Conservation (phyloP, 2,113 vertebrate species). For the Aldabrachelys gigantea region DNA sequence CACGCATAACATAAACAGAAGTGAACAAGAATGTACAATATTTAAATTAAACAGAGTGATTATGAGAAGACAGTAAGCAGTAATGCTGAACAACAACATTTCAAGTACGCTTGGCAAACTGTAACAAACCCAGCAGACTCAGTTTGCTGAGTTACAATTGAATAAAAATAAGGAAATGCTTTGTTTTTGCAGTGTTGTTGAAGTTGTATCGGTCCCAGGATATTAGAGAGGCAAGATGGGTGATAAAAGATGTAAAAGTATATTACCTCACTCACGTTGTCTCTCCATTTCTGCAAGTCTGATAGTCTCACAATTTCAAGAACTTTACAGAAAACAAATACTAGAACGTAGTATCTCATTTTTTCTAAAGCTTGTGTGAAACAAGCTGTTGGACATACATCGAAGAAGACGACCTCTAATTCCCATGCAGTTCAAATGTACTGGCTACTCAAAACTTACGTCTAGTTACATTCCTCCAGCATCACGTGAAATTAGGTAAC, state of each 20-base stretch:
- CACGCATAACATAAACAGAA: neutral
- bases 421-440: neutral
- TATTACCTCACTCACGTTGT: too few relatives aligned
- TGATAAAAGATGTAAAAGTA: too few relatives aligned
- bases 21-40: neutral
- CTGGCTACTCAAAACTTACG: neutral
- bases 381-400: neutral
- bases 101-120: neutral
- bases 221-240: too few relatives aligned
- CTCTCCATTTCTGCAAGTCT: neutral
- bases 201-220: too few relatives aligned
- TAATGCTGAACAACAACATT: neutral
- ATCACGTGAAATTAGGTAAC: neutral
- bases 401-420: neutral
- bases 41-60: neutral
- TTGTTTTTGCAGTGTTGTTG: neutral
- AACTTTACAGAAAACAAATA: conserved; percentile 30
- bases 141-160: neutral
- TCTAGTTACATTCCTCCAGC: neutral
- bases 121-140: neutral
- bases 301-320: conserved; percentile 26
- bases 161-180: conserved; percentile 43
- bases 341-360: conserved; percentile 48
- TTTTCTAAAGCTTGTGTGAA: conserved; percentile 39
- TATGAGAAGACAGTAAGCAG: neutral